These are phyloP conservation scores for Perithous albicinctus DNA, from an alignment of 2,888 invertebrate species.

Conservation along the genomic window DNA sequence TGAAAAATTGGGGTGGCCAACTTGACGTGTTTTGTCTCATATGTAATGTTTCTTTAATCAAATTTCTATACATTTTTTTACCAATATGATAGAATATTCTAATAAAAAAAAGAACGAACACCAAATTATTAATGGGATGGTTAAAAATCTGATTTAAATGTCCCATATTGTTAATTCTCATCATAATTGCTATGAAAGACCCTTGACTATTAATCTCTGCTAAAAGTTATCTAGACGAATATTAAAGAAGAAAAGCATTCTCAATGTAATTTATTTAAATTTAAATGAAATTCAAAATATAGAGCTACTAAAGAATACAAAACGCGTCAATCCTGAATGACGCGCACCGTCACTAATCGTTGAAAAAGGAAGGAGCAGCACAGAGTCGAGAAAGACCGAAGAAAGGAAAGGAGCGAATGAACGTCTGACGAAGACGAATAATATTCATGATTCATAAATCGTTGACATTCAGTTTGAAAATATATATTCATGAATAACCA, in stretches of 20 bases:
- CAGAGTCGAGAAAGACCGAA: conserved; percentile 17
- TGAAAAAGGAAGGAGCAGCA: conserved; percentile 25
- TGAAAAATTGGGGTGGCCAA: too few relatives aligned
- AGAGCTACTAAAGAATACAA: not conserved
- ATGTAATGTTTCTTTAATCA: too few relatives aligned
- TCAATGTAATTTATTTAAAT: not conserved
- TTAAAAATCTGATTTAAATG: too few relatives aligned
- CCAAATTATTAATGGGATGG: too few relatives aligned
- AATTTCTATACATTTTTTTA: too few relatives aligned
- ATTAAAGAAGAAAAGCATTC: not conserved
- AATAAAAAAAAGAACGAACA: too few relatives aligned
- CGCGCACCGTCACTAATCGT: conserved; percentile 48
- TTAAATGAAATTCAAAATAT: not conserved
- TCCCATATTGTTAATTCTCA: too few relatives aligned
- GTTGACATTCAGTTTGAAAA: conserved; percentile 47
- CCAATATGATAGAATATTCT: too few relatives aligned
- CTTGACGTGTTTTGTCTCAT: too few relatives aligned
- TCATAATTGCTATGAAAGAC: not conserved
- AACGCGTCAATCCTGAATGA: not conserved
- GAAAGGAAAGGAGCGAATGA: conserved; percentile 47
- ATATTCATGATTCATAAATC: conserved; percentile 66
- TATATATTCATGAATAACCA: conserved; percentile 62
- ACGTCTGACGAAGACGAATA: conserved; percentile 56
- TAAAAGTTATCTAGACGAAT: not conserved
- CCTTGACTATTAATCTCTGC: not conserved